A percentile compares a stretch with the other conserved stretches of the same genome.
Conservation (phyloP, 2,888 invertebrate genomes). For the Rhagonycha fulva region DNA sequence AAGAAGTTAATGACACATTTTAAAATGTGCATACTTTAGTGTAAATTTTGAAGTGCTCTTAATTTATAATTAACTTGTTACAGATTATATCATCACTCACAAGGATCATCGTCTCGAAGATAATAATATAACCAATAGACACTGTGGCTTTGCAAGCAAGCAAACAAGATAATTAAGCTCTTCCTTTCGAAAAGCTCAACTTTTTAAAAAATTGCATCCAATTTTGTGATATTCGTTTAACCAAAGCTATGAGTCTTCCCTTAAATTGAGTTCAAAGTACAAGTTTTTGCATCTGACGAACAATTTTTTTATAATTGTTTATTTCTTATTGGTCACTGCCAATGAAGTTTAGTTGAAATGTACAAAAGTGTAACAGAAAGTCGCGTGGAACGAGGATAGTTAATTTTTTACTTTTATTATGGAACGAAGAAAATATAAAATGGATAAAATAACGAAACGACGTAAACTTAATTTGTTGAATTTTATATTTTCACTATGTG, state of each 20-base stretch:
- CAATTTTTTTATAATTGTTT: neutral
- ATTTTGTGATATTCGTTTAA: neutral
- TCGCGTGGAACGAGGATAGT: neutral
- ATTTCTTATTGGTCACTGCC: neutral
- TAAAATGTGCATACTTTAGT: neutral
- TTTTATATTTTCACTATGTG: constrained; percentile 39
- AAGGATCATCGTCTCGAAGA: neutral
- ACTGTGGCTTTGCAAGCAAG: neutral
- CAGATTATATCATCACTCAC: neutral
- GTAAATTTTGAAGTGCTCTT: neutral
- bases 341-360: neutral
- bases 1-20: neutral
- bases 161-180: neutral
- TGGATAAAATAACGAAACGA: constrained; percentile 8
- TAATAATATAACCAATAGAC: neutral
- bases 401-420: neutral
- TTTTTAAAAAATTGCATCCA: neutral
- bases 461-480: constrained; percentile 37
- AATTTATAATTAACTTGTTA: neutral
- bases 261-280: neutral
- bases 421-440: neutral
- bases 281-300: neutral
- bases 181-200: neutral
- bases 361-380: neutral
- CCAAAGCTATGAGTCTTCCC: neutral